These are phyloP conservation scores for Cheilosia impressa DNA, from an alignment of 2,888 invertebrate species.

Conservation along the genomic window DNA sequence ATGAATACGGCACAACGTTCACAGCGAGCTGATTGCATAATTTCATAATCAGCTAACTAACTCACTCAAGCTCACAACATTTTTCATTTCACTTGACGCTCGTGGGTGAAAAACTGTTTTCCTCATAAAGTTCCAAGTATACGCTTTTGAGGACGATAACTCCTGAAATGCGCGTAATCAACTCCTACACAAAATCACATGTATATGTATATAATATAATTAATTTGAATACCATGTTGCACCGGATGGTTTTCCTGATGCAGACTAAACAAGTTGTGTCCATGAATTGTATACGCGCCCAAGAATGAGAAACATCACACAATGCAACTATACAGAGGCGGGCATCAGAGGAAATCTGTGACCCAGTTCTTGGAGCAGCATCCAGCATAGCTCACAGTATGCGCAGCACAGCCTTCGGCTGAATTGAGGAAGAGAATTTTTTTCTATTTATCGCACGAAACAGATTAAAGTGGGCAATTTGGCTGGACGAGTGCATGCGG, in stretches of 20 bases:
- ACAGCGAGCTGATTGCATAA: no score
- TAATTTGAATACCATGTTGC: conserved; percentile 51
- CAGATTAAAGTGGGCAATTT: conserved; percentile 60
- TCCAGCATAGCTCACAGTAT: conserved; percentile 25
- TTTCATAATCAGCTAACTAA: no score
- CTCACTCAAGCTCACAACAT: no score
- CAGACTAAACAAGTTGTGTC: conserved; percentile 47
- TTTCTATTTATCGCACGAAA: conserved; percentile 41
- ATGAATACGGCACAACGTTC: no score
- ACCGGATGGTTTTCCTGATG: conserved; percentile 34
- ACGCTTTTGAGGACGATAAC: neutral
- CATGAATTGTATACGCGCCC: conserved; percentile 22
- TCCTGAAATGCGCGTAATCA: conserved; percentile 24
- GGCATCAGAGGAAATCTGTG: conserved; percentile 29
- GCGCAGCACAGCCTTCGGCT: conserved; percentile 40
- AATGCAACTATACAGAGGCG: conserved; percentile 7
- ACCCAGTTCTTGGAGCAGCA: conserved; percentile 42
- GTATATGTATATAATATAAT: neutral
- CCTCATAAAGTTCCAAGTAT: neutral
- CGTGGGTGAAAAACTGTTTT: neutral
- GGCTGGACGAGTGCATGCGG: conserved; percentile 24
- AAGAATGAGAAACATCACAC: conserved; percentile 48
- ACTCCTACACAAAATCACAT: conserved; percentile 17
- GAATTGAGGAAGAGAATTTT: conserved; percentile 25
- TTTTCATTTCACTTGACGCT: no score